Evolutionary conservation across 2,113 vertebrate genomes (phyloP), one percentile per base, ranked within the genome.

Genomic region (Cebus imitator): DNA sequence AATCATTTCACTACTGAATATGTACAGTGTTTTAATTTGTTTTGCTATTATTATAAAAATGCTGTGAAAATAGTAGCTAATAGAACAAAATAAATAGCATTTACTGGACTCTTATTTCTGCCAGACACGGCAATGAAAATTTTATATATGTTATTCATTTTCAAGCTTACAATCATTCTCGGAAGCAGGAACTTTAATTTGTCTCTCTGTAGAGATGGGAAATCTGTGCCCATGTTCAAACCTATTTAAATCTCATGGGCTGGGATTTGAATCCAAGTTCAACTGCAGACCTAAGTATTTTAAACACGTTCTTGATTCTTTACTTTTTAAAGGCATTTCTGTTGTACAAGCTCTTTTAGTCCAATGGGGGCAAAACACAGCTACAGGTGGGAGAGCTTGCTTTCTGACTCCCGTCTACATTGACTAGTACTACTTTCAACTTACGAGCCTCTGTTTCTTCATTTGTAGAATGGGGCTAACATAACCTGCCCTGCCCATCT

Each of bases 11-110:
- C 37, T 66, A 55, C 1, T n/a, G 72, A 87, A 68, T 45, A 88
- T 57, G 80, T 78, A 50, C 50, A 64, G 43, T 11, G 10, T 68
- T 85, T 93, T n/a, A 27, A 20, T 58, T 78, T 50, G 55, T 81
- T 82, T 84, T 84, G 66, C 30, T 81, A 7, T 85, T 81, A 7
- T 85, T 90, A 9, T 50, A 93, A 97, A 94, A 50, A 55, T 64
- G n/a, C 4, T 37, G 1, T 72, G 50, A 82, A 85, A 96, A 82
- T 23, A 88, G 35, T 68, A 55, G 30, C 37, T 58, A 64, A 64
- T 58, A 70, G 87, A 87, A 83, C 11, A 61, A 50, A 79, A 64
- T 75, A 61, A 35, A 68, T 52, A 37, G 57, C 3, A 30, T 75
- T 81, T 55, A 35, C 27, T 84, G 8, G 32, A 87, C 21, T 85